Evolutionary conservation across 2,888 invertebrate genomes (phyloP).

Genomic region (Clistopyga incitator): DNA sequence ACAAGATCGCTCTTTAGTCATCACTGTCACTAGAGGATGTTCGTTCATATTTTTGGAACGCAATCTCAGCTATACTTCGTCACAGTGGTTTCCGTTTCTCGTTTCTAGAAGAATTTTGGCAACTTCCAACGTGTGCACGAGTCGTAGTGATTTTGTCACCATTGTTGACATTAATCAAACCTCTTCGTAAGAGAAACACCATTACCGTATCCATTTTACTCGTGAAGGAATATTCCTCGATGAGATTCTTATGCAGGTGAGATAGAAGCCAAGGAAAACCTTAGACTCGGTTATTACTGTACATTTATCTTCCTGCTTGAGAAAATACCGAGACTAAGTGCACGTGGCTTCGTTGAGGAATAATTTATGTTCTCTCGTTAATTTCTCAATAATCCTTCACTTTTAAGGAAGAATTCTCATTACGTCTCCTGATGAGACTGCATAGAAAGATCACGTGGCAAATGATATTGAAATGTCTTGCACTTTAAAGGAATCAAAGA

Average conservation of each 20-base stretch:
- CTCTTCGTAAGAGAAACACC: constrained; percentile 5
- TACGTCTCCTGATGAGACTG: not conserved
- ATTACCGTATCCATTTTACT: constrained; percentile 15
- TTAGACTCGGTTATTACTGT: not conserved
- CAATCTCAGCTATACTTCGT: constrained; percentile 41
- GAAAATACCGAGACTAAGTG: not conserved
- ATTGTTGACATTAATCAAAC: constrained; percentile 38
- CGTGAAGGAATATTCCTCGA: not conserved
- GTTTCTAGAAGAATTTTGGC: constrained; percentile 45
- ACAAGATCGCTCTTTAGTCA: constrained; percentile 2
- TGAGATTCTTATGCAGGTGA: not conserved
- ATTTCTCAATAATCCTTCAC: not conserved
- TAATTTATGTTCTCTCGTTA: constrained; percentile 5
- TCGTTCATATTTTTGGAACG: constrained; percentile 56
- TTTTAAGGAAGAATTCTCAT: not conserved
- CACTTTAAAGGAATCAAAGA: not conserved
- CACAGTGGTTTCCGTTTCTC: constrained; percentile 38
- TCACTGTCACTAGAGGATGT: constrained; percentile 33
- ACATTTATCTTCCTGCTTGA: not conserved
- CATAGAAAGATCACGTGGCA: not conserved
- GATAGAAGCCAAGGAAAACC: not conserved
- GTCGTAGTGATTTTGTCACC: constrained; percentile 40
- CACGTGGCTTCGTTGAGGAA: not conserved
- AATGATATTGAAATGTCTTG: not conserved
- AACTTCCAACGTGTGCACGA: constrained; percentile 28